phyloP scores from a whole-genome alignment of 2,113 vertebrate species.

The Sula dactylatra region DNA sequence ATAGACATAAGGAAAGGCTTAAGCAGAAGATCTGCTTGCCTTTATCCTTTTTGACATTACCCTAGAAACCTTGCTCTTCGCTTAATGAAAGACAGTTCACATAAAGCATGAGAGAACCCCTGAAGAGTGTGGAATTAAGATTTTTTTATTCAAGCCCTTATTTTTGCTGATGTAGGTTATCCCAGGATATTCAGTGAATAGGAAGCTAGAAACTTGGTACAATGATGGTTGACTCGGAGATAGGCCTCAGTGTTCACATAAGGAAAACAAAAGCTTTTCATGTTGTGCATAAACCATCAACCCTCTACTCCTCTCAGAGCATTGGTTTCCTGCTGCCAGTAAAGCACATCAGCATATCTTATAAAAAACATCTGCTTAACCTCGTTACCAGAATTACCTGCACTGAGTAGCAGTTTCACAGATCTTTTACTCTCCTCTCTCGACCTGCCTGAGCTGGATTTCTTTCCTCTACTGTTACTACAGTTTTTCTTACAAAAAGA shows the following conservation, averaged over 20 bases:
- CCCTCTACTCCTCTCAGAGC: not conserved
- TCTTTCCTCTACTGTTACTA: not conserved
- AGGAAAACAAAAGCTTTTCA: not conserved
- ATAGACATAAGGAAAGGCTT: not conserved
- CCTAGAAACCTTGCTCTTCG: not conserved
- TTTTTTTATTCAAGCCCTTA: not conserved
- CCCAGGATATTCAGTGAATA: not conserved
- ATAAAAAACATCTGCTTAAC: not conserved
- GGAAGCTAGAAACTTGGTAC: not conserved
- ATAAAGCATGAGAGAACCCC: not conserved
- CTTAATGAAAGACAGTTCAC: not conserved
- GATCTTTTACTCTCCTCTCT: not conserved
- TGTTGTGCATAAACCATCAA: not conserved
- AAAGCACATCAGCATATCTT: not conserved
- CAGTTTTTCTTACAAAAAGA: not conserved
- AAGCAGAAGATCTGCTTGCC: not conserved
- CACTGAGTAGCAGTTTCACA: not conserved
- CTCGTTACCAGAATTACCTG: not conserved
- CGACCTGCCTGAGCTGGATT: not conserved
- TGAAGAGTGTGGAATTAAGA: not conserved
- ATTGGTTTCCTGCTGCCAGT: not conserved
- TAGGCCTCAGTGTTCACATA: not conserved
- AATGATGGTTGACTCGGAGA: not conserved
- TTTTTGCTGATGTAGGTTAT: not conserved
- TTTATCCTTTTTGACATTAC: not conserved